Evolutionary conservation across 2,113 vertebrate genomes (phyloP), one percentile per base, ranked within the genome.

Genomic region (Megaceryle torquata): DNA sequence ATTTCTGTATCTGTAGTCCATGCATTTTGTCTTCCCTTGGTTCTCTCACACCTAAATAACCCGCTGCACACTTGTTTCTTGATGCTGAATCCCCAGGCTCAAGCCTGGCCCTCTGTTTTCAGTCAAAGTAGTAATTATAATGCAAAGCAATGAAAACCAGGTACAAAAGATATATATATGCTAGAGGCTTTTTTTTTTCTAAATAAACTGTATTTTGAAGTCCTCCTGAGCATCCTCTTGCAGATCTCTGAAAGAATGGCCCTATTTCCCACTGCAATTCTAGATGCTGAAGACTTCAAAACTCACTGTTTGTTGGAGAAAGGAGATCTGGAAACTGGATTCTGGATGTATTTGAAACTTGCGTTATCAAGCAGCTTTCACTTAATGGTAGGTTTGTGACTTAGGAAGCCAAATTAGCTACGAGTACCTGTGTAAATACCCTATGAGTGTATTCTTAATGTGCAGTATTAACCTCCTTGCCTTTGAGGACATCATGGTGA

Each of bases 401-500:
- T 67, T 22, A 17, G 48, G 54, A 78, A 88, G 39, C 46, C 75
- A 64, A 37, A n/a, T 24, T 24, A 68, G 37, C 65, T 59, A 41
- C 25, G 50, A 25, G 50, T 51, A 51, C 22, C 22, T 51, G 50
- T 51, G 24, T 11, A 33, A 88, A 78, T 6, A 17, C 12, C n/a
- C 29, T 11, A 0, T 10, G 6, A 14, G 26, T 53, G 15, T 50
- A 17, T 11, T 20, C 43, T 24, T 39, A 12, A 6, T 1, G 5
- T 19, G 31, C 14, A 29, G 0, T 25, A 4, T 26, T 60, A 60
- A 15, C 15, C 28, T 26, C 13, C 26, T n/a, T 22, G 64, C 29
- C 26, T 5, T 2, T 12, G 54, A 31, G 60, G 33, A 4, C 20
- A 2, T 16, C 0, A 2, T 14, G 12, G 28, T 5, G 57, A n/a